phyloP scores from a whole-genome alignment of 2,797 vertebrate genomes.

The Chelonia mydas region DNA sequence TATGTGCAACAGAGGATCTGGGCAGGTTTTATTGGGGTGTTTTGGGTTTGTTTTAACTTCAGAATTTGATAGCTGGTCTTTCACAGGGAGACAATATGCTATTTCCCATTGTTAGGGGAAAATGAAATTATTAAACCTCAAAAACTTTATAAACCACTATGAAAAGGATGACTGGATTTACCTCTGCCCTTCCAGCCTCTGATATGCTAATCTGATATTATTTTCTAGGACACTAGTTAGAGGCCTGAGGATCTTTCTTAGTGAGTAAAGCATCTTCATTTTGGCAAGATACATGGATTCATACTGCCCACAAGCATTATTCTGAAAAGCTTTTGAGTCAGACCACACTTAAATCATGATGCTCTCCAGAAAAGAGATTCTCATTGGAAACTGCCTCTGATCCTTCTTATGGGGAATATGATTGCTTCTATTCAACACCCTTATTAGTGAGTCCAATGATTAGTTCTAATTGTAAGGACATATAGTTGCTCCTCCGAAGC shows the following conservation, averaged over 20 bases:
- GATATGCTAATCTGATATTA: background rate
- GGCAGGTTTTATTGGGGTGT: background rate
- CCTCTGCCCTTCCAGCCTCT: background rate
- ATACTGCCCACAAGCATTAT: background rate
- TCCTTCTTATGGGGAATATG: constrained; percentile 5
- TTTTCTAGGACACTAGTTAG: background rate
- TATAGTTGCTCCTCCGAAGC: background rate
- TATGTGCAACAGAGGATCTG: background rate
- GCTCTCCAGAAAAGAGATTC: background rate
- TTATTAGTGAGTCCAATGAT: background rate
- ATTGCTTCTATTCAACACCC: background rate
- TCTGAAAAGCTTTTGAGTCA: constrained; percentile 9
- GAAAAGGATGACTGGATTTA: constrained; percentile 39
- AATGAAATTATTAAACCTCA: background rate
- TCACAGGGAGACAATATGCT: background rate
- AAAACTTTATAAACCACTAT: background rate
- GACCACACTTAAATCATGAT: constrained; percentile 28
- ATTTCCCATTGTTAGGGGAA: background rate
- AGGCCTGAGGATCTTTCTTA: background rate
- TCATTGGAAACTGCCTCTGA: background rate
- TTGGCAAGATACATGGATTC: background rate
- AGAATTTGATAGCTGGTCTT: background rate
- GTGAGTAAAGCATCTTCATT: constrained; percentile 8
- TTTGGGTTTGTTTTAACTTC: background rate
- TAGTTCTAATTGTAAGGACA: background rate